Percentiles rank a stretch among this genome's conserved stretches.
These are phyloP conservation scores for Chionoecetes opilio DNA, from an alignment of 1,140 invertebrate species.

Conservation along the genomic window DNA sequence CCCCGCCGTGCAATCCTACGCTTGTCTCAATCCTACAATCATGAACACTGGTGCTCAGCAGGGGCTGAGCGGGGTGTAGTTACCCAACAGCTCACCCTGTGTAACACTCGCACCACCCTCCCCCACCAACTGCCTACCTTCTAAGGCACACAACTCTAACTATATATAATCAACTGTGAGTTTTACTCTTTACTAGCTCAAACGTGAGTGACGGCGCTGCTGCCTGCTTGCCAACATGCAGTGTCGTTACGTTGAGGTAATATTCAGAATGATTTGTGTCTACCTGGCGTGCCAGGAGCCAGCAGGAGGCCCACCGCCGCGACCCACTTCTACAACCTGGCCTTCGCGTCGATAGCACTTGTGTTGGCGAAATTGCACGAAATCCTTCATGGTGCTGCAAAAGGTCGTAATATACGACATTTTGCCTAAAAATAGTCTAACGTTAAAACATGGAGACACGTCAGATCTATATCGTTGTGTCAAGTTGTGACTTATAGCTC, in stretches of 20 bases:
- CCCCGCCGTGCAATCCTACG: neutral
- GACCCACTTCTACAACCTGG: neutral
- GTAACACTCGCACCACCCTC: neutral
- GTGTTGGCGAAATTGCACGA: too few relatives aligned
- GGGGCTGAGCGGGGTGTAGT: neutral
- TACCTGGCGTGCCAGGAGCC: neutral
- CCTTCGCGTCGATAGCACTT: too few relatives aligned
- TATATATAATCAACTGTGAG: neutral
- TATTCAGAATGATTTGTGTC: neutral
- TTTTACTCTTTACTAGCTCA: too few relatives aligned
- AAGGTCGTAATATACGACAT: too few relatives aligned
- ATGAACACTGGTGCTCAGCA: neutral
- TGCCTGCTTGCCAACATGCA: neutral
- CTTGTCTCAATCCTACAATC: neutral
- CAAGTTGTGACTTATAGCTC: neutral
- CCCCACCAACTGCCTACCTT: neutral
- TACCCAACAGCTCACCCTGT: too few relatives aligned
- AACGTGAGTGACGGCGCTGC: neutral
- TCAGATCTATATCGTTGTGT: neutral
- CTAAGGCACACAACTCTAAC: neutral
- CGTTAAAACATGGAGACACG: neutral
- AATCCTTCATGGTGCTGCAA: too few relatives aligned
- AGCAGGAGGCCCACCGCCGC: too few relatives aligned
- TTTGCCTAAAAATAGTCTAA: too few relatives aligned
- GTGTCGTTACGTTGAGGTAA: neutral